Conservation (phyloP, 2,888 invertebrate genomes). For the Chouioia cunea region DNA sequence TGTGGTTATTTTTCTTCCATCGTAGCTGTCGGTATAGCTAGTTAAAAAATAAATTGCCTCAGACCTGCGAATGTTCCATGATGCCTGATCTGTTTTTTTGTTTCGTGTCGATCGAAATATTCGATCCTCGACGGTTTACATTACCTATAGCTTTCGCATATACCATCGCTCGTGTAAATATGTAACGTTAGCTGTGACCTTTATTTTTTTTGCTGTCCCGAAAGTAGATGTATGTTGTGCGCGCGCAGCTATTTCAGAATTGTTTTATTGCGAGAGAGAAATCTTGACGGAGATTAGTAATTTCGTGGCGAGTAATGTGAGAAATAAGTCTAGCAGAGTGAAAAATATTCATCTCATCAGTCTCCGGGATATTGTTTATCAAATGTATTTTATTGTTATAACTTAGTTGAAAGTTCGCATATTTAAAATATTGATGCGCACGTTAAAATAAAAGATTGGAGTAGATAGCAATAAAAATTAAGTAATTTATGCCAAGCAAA, state of each 20-base stretch:
- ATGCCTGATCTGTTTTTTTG: conserved; percentile 24
- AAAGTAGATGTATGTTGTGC: no score
- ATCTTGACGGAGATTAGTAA: no score
- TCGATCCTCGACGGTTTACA: conserved; percentile 13
- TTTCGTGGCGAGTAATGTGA: no score
- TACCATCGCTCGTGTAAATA: no score
- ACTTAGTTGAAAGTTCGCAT: conserved; percentile 9
- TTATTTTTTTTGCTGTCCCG: no score
- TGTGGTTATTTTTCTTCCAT: conserved; percentile 44
- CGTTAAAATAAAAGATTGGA: neutral
- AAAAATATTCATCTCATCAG: no score
- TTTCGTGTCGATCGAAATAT: conserved; percentile 36
- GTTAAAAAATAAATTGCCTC: conserved; percentile 45
- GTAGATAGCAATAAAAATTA: neutral
- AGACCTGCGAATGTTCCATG: conserved; percentile 5
- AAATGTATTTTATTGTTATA: neutral
- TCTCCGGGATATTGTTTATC: no score
- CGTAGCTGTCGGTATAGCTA: conserved; percentile 8
- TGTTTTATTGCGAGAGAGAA: no score
- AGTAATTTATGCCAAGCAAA: neutral
- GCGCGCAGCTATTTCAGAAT: no score
- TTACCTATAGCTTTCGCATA: neutral
- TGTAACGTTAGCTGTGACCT: no score
- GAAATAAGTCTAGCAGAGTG: no score
- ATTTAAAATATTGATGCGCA: conserved; percentile 3